Evolutionary conservation across 1,140 invertebrate species (phyloP).

Genomic region (Mylabris phalerata): DNA sequence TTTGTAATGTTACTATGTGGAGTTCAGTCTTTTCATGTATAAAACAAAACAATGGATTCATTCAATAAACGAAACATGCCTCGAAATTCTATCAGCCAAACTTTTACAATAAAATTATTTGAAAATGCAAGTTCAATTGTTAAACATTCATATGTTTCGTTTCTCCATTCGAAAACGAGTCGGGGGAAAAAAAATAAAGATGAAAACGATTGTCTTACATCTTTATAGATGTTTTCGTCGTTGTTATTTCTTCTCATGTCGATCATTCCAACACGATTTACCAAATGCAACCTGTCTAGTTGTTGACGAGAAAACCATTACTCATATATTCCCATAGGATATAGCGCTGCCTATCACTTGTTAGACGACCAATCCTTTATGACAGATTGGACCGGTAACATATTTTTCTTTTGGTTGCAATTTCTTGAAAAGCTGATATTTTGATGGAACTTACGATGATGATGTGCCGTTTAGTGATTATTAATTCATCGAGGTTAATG

Average conservation of each 20-base stretch:
- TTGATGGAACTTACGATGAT: conserved; percentile 9
- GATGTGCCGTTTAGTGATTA: conserved; percentile 28
- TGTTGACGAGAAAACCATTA: conserved; percentile 31
- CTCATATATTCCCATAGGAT: conserved; percentile 28
- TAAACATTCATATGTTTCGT: no score
- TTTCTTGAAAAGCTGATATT: conserved; percentile 19
- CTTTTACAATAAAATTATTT: no score
- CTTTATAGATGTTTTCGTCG: background rate
- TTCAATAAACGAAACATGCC: no score
- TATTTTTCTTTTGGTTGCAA: conserved; percentile 26
- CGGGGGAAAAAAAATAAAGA: no score
- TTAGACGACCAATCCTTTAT: conserved; percentile 33
- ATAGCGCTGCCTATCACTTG: conserved; percentile 30
- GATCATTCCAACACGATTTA: conserved; percentile 2
- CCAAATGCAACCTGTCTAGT: conserved; percentile 20
- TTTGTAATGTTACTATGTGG: no score
- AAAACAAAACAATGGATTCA: no score
- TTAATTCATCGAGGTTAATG: conserved; percentile 19
- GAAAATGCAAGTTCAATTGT: no score
- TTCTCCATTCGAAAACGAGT: no score
- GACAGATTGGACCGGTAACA: conserved; percentile 34
- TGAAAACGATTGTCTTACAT: no score
- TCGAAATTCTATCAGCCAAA: no score
- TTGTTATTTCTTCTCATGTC: conserved; percentile 3
- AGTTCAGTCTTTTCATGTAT: no score